These are phyloP conservation scores for Pyrgilauda ruficollis DNA, from an alignment of 2,113 vertebrate genomes.

Conservation along the genomic window DNA sequence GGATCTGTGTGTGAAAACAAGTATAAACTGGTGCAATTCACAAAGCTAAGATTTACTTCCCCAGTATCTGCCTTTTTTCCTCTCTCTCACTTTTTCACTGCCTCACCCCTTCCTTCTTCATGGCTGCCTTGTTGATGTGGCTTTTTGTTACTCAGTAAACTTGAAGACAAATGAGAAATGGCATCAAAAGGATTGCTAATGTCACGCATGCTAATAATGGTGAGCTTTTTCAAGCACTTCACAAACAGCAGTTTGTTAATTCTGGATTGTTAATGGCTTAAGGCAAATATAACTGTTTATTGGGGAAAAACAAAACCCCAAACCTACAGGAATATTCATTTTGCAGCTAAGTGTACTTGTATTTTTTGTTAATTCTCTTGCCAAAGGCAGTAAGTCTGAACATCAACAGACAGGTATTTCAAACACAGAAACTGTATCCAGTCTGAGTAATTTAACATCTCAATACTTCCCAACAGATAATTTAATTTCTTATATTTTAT, in stretches of 20 bases:
- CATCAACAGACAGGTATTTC: not conserved
- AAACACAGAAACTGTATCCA: not conserved
- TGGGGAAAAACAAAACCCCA: not conserved
- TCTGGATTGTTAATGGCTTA: slow-evolving; percentile 27
- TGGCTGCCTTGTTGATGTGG: slow-evolving; percentile 1
- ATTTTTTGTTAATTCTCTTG: not conserved
- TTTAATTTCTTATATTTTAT: not conserved
- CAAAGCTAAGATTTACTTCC: not conserved
- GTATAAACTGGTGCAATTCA: not conserved
- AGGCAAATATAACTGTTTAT: slow-evolving; percentile 21
- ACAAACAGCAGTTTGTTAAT: slow-evolving; percentile 18
- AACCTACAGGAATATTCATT: not conserved
- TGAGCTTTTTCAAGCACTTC: slow-evolving; percentile 12
- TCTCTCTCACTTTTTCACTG: not conserved
- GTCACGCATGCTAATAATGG: not conserved
- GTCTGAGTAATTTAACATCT: not conserved
- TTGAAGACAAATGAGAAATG: slow-evolving; percentile 34
- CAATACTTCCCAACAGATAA: not conserved
- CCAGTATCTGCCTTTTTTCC: not conserved
- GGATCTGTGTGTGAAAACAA: not conserved
- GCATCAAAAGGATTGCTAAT: not conserved
- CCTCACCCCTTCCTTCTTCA: not conserved
- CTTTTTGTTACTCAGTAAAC: not conserved
- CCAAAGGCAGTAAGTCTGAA: not conserved
- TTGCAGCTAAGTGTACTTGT: slow-evolving; percentile 7